phyloP scores from a whole-genome alignment of 2,113 vertebrate genomes.

The Oryzias javanicus region DNA sequence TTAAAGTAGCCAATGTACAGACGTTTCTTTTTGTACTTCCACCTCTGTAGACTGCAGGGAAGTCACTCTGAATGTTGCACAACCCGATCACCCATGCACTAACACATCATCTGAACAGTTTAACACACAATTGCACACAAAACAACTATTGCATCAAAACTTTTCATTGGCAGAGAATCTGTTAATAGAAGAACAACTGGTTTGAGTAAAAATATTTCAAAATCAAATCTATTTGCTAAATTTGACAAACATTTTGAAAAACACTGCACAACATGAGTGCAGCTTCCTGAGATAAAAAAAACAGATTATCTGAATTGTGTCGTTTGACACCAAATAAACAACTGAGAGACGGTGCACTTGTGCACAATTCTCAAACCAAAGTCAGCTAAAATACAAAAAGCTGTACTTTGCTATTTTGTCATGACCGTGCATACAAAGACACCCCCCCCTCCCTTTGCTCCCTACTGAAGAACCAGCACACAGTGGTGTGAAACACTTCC shows the following conservation, averaged over 20 bases:
- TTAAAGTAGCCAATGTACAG: too few species aligned
- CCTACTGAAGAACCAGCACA: constrained; percentile 57
- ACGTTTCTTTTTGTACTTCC: too few species aligned
- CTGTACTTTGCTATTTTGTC: constrained; percentile 41
- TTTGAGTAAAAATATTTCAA: too few species aligned
- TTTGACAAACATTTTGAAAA: not conserved
- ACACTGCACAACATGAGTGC: not conserved
- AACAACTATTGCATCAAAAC: too few species aligned
- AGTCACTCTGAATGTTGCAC: too few species aligned
- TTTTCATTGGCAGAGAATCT: too few species aligned
- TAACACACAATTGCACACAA: too few species aligned
- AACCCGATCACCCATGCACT: too few species aligned
- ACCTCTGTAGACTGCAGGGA: too few species aligned
- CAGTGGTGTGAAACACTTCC: constrained; percentile 53
- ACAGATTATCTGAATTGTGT: constrained; percentile 11
- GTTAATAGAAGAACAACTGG: too few species aligned
- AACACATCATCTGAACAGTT: too few species aligned
- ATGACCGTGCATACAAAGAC: constrained; percentile 27
- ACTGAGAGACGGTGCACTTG: constrained; percentile 7
- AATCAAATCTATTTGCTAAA: too few species aligned
- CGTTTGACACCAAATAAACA: constrained; percentile 12
- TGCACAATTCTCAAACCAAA: not conserved
- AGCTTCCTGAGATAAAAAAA: not conserved
- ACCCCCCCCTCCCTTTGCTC: constrained; percentile 41
- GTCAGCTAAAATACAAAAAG: constrained; percentile 50